Evolutionary conservation across 2,113 vertebrate genomes (phyloP), one percentile per base, ranked within the genome.

Genomic region (Tyto alba): DNA sequence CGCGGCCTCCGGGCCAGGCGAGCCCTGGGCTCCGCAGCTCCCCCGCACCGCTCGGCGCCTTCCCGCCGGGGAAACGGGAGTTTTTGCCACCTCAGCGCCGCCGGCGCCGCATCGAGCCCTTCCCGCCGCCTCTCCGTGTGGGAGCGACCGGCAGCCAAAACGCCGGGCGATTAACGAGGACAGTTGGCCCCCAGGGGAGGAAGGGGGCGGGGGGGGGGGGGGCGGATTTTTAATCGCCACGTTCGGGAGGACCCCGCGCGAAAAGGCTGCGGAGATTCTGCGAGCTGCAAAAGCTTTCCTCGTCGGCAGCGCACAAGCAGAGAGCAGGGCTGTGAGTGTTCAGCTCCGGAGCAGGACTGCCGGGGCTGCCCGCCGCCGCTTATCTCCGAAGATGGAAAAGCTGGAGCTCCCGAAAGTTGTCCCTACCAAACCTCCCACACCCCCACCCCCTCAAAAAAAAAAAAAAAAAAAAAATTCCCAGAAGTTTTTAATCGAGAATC

Each of bases 101-200:
- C 72, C 89, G 95, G 84, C 87, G 81, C 88, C 69, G 59, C 72
- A 96, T 56, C 79, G 16, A 92, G 80, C 66, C 53, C 57, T 86
- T 55, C 63, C 72, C 57, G 72, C 79, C 75, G 67, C 71, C 67
- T 27, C 86, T 90, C 93, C 15, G 68, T 60, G 89, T 94, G 93
- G 84, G 93, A 96, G 84, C 87, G 63, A 79, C 89, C 52, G 93
- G 89, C 83, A 83, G 91, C 83, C 92, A 83, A 83, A 92, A 88
- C 57, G 55, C 89, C 72, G 14, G 50, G 91, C 36, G 63, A 93
- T 92, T 95, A 92, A 95, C 66, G 69, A 62, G 82, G 93, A 83
- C 91, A 63, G 72, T 60, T 92, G 40, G 57, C 63, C 86, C 91
- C 62, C n/a, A n/a, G n/a, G n/a, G n/a, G n/a, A n/a, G n/a, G n/a